Evolutionary conservation across 2,113 vertebrate species (phyloP), one percentile per base, ranked within the genome.

Genomic region (Micronisus gabar): DNA sequence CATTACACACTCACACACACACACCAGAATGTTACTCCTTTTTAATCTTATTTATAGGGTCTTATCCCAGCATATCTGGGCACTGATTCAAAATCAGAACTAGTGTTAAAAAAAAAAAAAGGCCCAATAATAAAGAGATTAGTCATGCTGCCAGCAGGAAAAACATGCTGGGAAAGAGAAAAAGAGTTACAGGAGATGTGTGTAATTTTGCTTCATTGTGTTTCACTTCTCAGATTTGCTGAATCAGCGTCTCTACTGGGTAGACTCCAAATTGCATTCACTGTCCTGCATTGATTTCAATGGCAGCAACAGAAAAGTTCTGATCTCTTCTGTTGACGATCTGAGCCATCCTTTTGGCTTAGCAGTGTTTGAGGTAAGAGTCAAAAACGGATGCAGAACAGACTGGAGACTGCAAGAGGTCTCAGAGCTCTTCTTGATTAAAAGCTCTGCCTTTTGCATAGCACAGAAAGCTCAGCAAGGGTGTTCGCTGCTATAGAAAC

Each of bases 261-360:
- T 99, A 61, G 99, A 99, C 97, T 99, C 99, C 91, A 99, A 99
- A 97, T 97, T 99, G 93, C 99, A 99, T 97, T 98, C 99, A 38
- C 99, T 99, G 79, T 99, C 99, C 96, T 99, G 99, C 81, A 98
- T 99, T 91, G 99, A 99, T 98, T 98, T 99, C 96, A 99, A 97
- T 2, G 99, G 99, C 36, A 98, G 98, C 97, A 99, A 99, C 97
- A 98, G 99, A 73, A 99, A 99, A 98, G 98, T 99, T 95, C 98
- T 99, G 52, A 99, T 99, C 67, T 99, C 98, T 25, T 99, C 99
- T 67, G 97, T 98, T 32, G 98, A 99, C 26, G 98, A 99, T 87
- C 98, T 99, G 95, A 99, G 99, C 91, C 99, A 99, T 93, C 99
- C 99, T 13, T 99, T 99, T 16, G 99, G 99, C 93, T 97, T 99